These are phyloP conservation scores for Hemicentrotus pulcherrimus DNA, from an alignment of 35 echinoderm and acorn worm genomes.

Conservation along the genomic window DNA sequence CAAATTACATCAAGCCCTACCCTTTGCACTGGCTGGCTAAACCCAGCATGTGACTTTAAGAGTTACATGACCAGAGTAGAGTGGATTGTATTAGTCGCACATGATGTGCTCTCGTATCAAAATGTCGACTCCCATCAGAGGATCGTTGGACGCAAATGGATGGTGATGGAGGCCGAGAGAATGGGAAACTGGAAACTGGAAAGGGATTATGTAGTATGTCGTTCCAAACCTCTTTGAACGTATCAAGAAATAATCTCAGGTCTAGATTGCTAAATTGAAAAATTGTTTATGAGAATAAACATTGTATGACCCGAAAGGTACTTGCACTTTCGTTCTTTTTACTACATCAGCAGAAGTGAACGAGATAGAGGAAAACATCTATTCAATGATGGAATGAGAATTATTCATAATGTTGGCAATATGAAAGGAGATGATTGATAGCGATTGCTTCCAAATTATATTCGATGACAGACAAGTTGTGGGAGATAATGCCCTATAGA, in stretches of 20 bases:
- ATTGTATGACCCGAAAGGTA: neutral
- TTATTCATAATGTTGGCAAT: neutral
- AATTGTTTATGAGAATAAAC: neutral
- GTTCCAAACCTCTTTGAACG: neutral
- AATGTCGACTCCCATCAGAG: neutral
- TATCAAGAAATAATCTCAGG: neutral
- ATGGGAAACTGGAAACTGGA: neutral
- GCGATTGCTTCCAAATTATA: neutral
- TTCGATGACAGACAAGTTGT: neutral
- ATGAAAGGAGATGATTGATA: neutral
- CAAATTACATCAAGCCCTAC: neutral
- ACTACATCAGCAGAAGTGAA: neutral
- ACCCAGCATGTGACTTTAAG: neutral
- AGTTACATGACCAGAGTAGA: neutral
- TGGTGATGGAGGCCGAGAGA: neutral
- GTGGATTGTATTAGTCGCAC: neutral
- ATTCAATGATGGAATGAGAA: neutral
- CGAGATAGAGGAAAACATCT: neutral
- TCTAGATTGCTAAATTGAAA: neutral
- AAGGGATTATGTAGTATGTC: neutral
- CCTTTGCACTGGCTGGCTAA: neutral
- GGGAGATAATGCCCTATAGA: neutral
- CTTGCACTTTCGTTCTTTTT: neutral
- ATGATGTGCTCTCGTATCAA: slow-evolving; percentile 1
- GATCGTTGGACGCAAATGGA: neutral